A percentile compares a stretch with the other conserved stretches of the same genome.
These are phyloP conservation scores for Chrysopa pallens DNA, from an alignment of 1,140 invertebrate species.

Conservation along the genomic window DNA sequence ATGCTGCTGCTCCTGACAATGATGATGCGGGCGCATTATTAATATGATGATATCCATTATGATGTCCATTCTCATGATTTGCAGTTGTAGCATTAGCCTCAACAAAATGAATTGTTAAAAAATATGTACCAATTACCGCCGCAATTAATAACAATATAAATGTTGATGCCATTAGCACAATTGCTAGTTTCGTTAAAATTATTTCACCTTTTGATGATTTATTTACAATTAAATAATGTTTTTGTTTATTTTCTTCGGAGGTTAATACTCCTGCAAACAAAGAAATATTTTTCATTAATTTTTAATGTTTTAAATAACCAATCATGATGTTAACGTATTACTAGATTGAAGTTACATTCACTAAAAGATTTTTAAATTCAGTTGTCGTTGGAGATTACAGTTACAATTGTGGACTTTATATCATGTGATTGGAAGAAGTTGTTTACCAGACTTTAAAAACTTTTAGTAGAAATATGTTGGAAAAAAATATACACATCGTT, in stretches of 20 bases:
- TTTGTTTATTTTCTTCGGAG: slow-evolving; percentile 7
- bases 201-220: slow-evolving; percentile 8
- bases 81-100: neutral
- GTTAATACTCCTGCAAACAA: slow-evolving; percentile 15
- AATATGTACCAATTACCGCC: slow-evolving; percentile 16
- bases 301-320: too few species aligned
- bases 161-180: slow-evolving; percentile 15
- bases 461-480: too few species aligned
- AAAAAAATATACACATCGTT: too few species aligned
- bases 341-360: too few species aligned
- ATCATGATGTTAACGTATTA: too few species aligned
- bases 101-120: slow-evolving; percentile 14
- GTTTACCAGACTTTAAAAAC: too few species aligned
- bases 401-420: too few species aligned
- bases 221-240: neutral
- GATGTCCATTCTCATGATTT: neutral
- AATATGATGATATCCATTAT: slow-evolving; percentile 3
- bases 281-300: neutral
- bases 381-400: too few species aligned
- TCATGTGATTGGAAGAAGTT: too few species aligned
- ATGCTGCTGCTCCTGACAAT: slow-evolving; percentile 3
- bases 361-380: too few species aligned
- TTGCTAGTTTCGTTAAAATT: slow-evolving; percentile 14
- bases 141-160: slow-evolving; percentile 15
- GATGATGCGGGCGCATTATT: neutral